Base-by-base conservation (phyloP, 2,888 invertebrate species). In the Sceliomorpha sp. region DNA sequence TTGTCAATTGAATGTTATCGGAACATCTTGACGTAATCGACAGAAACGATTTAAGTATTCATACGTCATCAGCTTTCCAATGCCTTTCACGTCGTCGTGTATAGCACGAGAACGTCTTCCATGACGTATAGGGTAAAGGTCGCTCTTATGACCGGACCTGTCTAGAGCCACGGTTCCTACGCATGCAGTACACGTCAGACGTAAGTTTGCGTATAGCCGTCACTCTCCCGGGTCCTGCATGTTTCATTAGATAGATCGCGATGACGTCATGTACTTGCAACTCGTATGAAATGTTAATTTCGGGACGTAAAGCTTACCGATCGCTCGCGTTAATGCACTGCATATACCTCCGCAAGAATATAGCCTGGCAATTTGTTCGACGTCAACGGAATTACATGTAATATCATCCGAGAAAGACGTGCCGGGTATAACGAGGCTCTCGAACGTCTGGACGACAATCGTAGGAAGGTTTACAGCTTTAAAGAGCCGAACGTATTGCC, bases 161-260 rank as follows among this genome's bases (percentile, higher is more conserved):
- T 56, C 55, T 55, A 47, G 44, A 15, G 9, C 51, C 44, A 51
- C 24, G 63, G 34, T 59, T 36, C 39, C 26, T 53, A 44, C 64
- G 63, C 63, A 53, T 63, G 62, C 58, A 48, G 37, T 31, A 40
- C 55, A 64, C 64, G 59, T 72, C 64, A 68, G 63, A 66, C 62
- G 53, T 75, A 74, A 79, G 72, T 75, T 75, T n/a, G n/a, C 75
- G 68, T 71, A 75, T 74, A 75, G 74, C 78, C 82, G 82, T 82
- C 81, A 81, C 71, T 74, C 73, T 73, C 74, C 51, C 36, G 69
- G 70, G 72, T 60, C 53, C 70, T 82, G 77, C 78, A 84, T 80
- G 77, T 82, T 83, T 83, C 66, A 83, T 77, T 67, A 24, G 60
- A 78, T 85, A 80, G 82, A 85, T 76, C 72, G 67, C 66, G 66